phyloP scores from a whole-genome alignment of 2,888 invertebrate genomes.

The Protula sp. region DNA sequence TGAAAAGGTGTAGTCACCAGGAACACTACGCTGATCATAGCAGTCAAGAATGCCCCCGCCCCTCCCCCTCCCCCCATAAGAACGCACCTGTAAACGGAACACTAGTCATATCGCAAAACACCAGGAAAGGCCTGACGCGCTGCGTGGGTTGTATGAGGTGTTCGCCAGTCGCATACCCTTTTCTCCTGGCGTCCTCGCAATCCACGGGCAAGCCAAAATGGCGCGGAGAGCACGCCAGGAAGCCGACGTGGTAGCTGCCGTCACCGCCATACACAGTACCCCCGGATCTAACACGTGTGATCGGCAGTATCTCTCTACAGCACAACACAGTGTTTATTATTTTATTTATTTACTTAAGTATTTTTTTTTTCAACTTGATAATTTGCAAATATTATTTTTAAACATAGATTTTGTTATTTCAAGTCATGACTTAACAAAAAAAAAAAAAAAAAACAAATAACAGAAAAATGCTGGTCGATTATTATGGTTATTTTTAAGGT shows the following conservation, averaged over 20 bases:
- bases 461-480: too few relatives aligned
- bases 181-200: conserved; percentile 31
- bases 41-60: too few relatives aligned
- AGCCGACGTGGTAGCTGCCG: neutral
- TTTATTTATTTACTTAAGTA: neutral
- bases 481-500: too few relatives aligned
- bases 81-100: conserved; percentile 25
- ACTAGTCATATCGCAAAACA: conserved; percentile 35
- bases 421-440: neutral
- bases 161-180: conserved; percentile 27
- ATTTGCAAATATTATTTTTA: neutral
- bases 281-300: neutral
- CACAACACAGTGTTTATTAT: neutral
- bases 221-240: neutral
- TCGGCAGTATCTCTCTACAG: neutral
- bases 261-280: neutral
- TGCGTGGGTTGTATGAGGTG: conserved; percentile 29
- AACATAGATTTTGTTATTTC: neutral
- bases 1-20: too few relatives aligned
- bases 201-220: neutral
- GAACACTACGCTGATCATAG: too few relatives aligned
- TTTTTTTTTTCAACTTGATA: neutral
- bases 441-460: neutral
- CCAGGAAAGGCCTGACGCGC: conserved; percentile 31
- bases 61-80: too few relatives aligned